Conservation (phyloP, 2,113 vertebrate genomes). For the Maccullochella peelii region DNA sequence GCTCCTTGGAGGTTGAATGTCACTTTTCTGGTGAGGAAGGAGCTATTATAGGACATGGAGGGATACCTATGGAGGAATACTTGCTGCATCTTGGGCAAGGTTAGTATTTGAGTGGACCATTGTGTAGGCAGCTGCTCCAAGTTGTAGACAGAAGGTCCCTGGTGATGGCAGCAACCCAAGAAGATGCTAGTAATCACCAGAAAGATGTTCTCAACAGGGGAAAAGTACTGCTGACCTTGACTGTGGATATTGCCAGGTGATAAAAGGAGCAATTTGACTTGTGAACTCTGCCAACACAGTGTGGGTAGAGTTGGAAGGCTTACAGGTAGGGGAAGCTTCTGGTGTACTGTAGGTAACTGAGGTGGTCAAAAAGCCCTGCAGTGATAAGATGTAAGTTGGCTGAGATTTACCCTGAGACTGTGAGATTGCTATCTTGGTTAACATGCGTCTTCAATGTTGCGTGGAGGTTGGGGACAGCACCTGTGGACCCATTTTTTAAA, state of each 20-base stretch:
- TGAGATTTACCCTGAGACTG: conserved; percentile 4
- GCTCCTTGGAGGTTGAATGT: neutral
- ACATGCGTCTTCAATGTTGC: neutral
- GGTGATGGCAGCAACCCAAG: conserved; percentile 12
- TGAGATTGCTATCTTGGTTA: neutral
- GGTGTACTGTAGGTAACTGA: neutral
- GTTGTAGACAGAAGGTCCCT: conserved; percentile 4
- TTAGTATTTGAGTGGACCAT: conserved; percentile 4
- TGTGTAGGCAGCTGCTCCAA: neutral
- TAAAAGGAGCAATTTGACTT: conserved; percentile 10
- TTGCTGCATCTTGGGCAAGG: neutral
- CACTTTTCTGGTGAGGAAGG: neutral
- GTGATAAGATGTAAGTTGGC: conserved; percentile 3
- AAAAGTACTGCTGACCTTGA: conserved; percentile 3
- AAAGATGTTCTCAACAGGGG: conserved; percentile 13
- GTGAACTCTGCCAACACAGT: conserved; percentile 17
- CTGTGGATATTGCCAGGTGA: neutral
- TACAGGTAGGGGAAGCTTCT: neutral
- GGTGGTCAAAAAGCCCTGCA: neutral
- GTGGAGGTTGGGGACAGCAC: neutral
- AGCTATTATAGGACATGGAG: neutral
- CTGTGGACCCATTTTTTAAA: neutral
- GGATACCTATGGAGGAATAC: neutral
- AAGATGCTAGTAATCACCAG: neutral
- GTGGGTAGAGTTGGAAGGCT: conserved; percentile 4